Evolutionary conservation across 1,140 invertebrate species (phyloP).

Genomic region (Diachasma alloeum): DNA sequence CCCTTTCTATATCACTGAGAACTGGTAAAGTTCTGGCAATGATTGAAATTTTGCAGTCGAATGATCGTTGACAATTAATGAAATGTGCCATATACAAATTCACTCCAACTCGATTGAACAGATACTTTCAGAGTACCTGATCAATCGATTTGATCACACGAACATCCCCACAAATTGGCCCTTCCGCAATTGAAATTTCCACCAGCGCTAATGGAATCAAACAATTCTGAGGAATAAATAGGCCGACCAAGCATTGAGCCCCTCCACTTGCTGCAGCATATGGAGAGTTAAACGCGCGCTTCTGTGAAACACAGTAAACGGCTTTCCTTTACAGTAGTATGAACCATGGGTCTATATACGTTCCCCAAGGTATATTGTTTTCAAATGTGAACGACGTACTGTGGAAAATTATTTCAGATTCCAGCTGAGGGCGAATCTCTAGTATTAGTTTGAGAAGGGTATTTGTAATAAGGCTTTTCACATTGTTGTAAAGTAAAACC

Average conservation of each 20-base stretch:
- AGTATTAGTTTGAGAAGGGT: conserved; percentile 26
- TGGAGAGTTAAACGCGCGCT: not conserved
- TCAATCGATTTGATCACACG: not conserved
- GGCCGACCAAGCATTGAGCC: not conserved
- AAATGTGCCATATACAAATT: too few relatives aligned
- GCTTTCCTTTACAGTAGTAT: not conserved
- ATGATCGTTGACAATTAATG: too few relatives aligned
- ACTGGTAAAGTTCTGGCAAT: too few relatives aligned
- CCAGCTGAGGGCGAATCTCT: conserved; percentile 19
- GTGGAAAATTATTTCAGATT: conserved; percentile 20
- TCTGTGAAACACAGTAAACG: not conserved
- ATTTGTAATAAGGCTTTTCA: conserved; percentile 38
- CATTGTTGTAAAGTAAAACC: conserved; percentile 4
- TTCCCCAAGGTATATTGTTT: not conserved
- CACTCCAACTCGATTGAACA: too few relatives aligned
- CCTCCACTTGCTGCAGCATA: not conserved
- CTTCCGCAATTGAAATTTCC: not conserved
- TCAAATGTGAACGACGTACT: not conserved
- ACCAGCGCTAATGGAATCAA: not conserved
- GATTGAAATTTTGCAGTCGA: too few relatives aligned
- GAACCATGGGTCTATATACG: not conserved
- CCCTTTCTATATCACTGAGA: too few relatives aligned
- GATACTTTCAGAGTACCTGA: not conserved
- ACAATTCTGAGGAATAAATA: not conserved
- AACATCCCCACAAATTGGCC: not conserved